Evolutionary conservation across 2,113 vertebrate species (phyloP).

Genomic region (Megaleporinus macrocephalus): DNA sequence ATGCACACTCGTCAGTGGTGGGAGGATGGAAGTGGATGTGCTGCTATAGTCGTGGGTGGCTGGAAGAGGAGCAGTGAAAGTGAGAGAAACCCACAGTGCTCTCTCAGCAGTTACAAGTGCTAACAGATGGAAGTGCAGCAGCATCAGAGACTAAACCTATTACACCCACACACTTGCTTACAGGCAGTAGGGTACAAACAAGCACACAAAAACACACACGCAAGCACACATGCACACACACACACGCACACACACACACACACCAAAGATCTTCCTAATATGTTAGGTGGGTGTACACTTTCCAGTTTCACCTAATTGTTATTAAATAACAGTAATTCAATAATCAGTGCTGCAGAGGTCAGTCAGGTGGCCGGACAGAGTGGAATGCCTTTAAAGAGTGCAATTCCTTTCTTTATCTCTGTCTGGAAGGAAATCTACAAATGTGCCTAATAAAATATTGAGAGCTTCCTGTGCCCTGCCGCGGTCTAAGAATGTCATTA

Average conservation of each 20-base stretch:
- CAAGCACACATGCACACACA: neutral
- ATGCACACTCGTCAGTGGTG: neutral
- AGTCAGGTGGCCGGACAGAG: neutral
- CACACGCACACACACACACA: conserved; percentile 7
- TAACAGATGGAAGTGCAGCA: conserved; percentile 8
- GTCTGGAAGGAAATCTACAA: too few relatives aligned
- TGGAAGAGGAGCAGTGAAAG: neutral
- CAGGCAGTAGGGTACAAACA: neutral
- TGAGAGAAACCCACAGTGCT: neutral
- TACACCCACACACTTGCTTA: conserved; percentile 7
- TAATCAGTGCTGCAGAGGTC: neutral
- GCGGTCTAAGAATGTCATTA: too few relatives aligned
- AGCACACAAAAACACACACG: conserved; percentile 1
- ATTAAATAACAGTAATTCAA: neutral
- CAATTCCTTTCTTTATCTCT: too few relatives aligned
- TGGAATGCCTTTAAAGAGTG: neutral
- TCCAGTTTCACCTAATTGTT: neutral
- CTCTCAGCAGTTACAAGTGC: conserved; percentile 5
- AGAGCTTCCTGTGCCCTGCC: too few relatives aligned
- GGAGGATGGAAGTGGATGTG: conserved; percentile 5
- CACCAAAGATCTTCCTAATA: neutral
- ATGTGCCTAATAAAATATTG: too few relatives aligned
- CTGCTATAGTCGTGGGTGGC: conserved; percentile 19
- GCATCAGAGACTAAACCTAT: conserved; percentile 12
- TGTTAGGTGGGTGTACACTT: neutral